Conservation (phyloP, 2,113 vertebrate species). For the Piaya cayana region DNA sequence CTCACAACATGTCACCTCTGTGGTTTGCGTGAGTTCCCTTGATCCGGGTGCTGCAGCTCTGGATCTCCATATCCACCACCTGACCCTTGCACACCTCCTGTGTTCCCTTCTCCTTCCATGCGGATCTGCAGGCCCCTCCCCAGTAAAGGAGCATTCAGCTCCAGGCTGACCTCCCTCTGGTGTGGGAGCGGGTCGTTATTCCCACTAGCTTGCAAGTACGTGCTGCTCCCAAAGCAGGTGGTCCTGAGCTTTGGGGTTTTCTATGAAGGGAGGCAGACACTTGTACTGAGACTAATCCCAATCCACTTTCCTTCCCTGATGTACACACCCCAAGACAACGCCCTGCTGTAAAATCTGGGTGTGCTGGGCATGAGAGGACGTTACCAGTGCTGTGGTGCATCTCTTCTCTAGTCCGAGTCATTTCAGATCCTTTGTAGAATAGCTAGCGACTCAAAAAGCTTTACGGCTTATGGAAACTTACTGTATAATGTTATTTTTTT, state of each 20-base stretch:
- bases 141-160: background rate
- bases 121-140: background rate
- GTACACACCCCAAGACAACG: background rate
- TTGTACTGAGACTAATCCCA: background rate
- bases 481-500: slow-evolving; percentile 22
- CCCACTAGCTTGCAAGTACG: background rate
- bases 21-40: slow-evolving; percentile 29
- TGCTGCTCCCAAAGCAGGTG: background rate
- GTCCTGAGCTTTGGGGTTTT: background rate
- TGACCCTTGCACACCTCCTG: background rate
- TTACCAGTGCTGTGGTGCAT: slow-evolving; percentile 5
- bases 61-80: background rate
- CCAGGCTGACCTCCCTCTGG: background rate
- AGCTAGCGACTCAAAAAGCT: slow-evolving; percentile 54
- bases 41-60: background rate
- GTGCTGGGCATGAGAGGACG: background rate
- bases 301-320: background rate
- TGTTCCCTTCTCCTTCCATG: slow-evolving; percentile 5
- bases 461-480: slow-evolving; percentile 66
- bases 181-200: background rate
- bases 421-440: slow-evolving; percentile 60
- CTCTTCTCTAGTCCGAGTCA: slow-evolving; percentile 53
- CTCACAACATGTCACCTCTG: slow-evolving; percentile 58
- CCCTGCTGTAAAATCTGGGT: background rate
- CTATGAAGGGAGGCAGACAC: background rate